A percentile compares a stretch with the other conserved stretches of the same genome.
These are phyloP conservation scores for Aplodontia rufa DNA, from an alignment of 2,113 vertebrate species.

Conservation along the genomic window DNA sequence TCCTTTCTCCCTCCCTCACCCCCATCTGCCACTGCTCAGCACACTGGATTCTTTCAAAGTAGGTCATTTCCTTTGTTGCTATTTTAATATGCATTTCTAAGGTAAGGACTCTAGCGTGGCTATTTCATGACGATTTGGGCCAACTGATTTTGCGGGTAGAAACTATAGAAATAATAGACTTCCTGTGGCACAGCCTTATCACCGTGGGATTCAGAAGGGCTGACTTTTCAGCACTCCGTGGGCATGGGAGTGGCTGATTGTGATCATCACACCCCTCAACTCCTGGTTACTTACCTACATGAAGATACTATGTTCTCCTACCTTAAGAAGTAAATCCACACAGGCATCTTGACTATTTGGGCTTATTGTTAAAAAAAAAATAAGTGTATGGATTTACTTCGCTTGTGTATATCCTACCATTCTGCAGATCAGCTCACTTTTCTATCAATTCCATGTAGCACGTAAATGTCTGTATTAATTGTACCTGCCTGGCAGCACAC, in stretches of 20 bases:
- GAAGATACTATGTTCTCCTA: not conserved
- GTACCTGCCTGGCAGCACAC: not conserved
- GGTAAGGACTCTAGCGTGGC: not conserved
- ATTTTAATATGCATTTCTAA: not conserved
- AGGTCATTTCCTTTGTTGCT: not conserved
- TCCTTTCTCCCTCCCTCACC: not conserved
- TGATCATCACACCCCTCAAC: not conserved
- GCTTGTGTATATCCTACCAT: not conserved
- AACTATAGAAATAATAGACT: not conserved
- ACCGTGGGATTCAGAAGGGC: not conserved
- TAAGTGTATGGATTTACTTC: not conserved
- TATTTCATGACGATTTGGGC: not conserved
- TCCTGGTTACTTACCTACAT: not conserved
- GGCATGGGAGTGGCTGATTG: not conserved
- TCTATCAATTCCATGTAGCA: not conserved
- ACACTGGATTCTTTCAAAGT: not conserved
- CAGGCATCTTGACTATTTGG: not conserved
- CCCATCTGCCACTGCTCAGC: no score
- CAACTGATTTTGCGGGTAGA: not conserved
- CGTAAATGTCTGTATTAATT: not conserved
- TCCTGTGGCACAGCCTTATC: not conserved
- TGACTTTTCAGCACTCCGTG: not conserved
- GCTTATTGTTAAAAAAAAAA: not conserved
- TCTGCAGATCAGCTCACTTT: not conserved
- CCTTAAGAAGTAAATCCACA: not conserved